phyloP scores from a whole-genome alignment of 2,113 vertebrate species.

The Chunga burmeisteri region DNA sequence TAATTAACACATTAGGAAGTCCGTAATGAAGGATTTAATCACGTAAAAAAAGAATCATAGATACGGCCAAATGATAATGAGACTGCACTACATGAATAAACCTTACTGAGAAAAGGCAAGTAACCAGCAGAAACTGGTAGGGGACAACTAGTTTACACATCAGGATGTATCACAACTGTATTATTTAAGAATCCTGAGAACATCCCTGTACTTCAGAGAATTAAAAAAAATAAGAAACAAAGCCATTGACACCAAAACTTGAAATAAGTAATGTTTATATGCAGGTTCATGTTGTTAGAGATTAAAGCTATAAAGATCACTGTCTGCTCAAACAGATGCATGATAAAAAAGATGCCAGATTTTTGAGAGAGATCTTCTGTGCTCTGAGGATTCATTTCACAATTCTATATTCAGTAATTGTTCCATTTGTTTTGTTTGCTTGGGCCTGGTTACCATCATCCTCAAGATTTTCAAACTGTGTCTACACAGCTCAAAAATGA shows the following conservation, averaged over 20 bases:
- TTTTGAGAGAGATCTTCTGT: background rate
- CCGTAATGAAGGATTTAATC: background rate
- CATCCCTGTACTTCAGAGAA: background rate
- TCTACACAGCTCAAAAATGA: background rate
- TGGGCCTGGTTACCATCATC: background rate
- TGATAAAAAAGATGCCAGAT: background rate
- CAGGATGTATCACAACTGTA: background rate
- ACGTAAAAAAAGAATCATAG: constrained; percentile 7
- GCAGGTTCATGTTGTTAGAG: background rate
- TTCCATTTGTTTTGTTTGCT: background rate
- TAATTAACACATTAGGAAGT: constrained; percentile 5
- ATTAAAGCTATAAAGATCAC: background rate
- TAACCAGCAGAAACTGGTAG: background rate
- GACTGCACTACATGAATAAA: background rate
- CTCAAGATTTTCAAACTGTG: constrained; percentile 5
- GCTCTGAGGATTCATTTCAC: background rate
- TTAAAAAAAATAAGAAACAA: background rate
- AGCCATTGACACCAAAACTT: background rate
- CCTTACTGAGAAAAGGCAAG: background rate
- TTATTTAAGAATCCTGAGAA: background rate
- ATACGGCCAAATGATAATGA: background rate
- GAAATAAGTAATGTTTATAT: background rate
- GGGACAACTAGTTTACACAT: background rate
- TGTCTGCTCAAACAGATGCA: background rate
- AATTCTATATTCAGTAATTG: background rate